phyloP scores from a whole-genome alignment of 1,140 invertebrate species.

The Eriocheir sinensis region DNA sequence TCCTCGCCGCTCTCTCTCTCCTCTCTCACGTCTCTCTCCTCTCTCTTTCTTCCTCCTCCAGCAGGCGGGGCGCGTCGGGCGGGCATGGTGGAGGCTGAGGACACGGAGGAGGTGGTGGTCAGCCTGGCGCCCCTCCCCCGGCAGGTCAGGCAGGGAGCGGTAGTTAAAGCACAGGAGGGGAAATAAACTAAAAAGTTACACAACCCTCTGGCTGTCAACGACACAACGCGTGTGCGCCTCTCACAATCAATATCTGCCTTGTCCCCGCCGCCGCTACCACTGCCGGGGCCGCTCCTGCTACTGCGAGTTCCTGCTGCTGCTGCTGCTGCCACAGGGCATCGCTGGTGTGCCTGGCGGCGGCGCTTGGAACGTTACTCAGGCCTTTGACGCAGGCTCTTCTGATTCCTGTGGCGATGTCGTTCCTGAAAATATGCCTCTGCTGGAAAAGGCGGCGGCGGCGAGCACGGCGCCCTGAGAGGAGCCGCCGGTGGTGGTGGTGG shows the following conservation, averaged over 20 bases:
- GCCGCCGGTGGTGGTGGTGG: background rate
- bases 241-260: conserved; percentile 52
- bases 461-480: background rate
- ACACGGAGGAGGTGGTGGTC: background rate
- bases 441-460: background rate
- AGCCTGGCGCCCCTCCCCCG: background rate
- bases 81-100: background rate
- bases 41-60: background rate
- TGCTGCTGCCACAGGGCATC: background rate
- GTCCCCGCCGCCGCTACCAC: conserved; percentile 20
- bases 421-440: background rate
- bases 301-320: conserved; percentile 17
- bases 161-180: conserved; percentile 35
- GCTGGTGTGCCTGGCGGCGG: background rate
- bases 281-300: conserved; percentile 25
- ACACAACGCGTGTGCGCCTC: conserved; percentile 50
- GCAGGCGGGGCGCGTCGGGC: background rate
- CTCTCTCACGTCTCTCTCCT: too few species aligned
- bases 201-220: conserved; percentile 44
- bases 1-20: conserved; percentile 29
- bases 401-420: background rate
- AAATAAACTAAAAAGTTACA: conserved; percentile 54
- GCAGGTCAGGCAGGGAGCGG: background rate
- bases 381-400: background rate
- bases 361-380: background rate